Base-by-base conservation (phyloP, 2,888 invertebrate genomes). In the Drosophila nr. medialis region DNA sequence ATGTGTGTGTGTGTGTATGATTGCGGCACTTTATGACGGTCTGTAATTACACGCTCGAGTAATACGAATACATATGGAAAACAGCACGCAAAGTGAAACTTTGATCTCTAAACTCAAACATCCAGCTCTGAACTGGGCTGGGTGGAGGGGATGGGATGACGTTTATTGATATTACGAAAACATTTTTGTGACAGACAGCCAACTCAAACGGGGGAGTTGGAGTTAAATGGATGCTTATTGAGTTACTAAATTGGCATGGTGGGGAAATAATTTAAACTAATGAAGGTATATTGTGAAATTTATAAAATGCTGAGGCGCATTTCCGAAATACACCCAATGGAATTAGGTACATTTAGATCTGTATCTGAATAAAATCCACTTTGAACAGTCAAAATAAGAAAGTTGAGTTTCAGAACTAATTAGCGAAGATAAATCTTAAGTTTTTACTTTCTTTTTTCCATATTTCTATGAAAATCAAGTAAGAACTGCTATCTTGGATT, bases 21-120 rank as follows among this genome's bases (percentile, higher is more conserved):
- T 59, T 50, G 30, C 51, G 53, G 54, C 55, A 70, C 51, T 75
- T 64, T 59, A 66, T 65, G 60, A 30, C 34, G 61, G 56, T 29
- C 63, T 75, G 75, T 80, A 81, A 83, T 83, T 83, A 83, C 68
- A 83, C 70, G 75, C 74, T 62, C 69, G 68, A 71, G 62, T 63
- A 70, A 58, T 67, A 64, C 53, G 68, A 69, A 68, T 50, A 65
- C 56, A 63, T 21, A 62, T 15, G 27, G 29, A 56, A 56, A 21
- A 53, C 30, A n/a, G 21, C 61, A 70, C 61, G 59, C 67, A 77
- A 72, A 72, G 75, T 77, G 76, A 72, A 77, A 80, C 80, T 80
- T 80, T 80, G 80, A 77, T 74, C 80, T 80, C 56, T 63, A 50
- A 68, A 60, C 60, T 50, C 40, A 64, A 62, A 56, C 55, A 60